Evolutionary conservation across 1,140 invertebrate species (phyloP), one percentile per base, ranked within the genome.

Genomic region (Bathynomus jamesi): DNA sequence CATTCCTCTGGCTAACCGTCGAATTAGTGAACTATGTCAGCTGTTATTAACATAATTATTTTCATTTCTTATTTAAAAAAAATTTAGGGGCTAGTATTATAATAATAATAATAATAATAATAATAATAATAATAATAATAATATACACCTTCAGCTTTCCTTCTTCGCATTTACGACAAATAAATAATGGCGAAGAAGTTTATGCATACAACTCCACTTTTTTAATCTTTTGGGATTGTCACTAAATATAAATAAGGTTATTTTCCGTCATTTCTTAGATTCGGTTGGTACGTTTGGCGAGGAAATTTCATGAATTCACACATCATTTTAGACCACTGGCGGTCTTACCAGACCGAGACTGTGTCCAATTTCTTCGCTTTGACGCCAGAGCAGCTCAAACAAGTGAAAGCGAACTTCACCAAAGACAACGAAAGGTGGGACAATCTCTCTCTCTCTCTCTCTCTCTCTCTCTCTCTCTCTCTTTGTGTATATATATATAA

Each of bases 281-380:
- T 70, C 61, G 69, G 69, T 28, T 70, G 69, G 69, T 70, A 70
- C 61, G 69, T 70, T 21, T 25, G 27, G 3, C 27, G 29, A 27
- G 30, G 30, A 25, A 63, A 30, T 21, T 29, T 31, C 28, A 61
- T 62, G 24, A 62, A 61, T 4, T 31, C 11, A 4, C 25, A 30
- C 28, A n/a, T 27, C 27, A 70, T 70, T 28, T 31, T 53, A 24
- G 69, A 70, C 29, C 61, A 70, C 61, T 70, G 69, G 69, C 53
- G 69, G 3, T 70, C 69, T 53, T 70, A 63, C 61, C 17, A 64
- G 69, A 63, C 31, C 60, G 29, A 61, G 8, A 28, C 21, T 17
- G 69, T 70, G 2, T 32, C 69, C n/a, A 29, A 24, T 31, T 30
- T 70, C 13, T 70, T 70, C 60, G 21, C 69, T 8, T 29, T 70